Base-by-base conservation (phyloP, 2,888 invertebrate genomes). In the Hydriomena furcata region DNA sequence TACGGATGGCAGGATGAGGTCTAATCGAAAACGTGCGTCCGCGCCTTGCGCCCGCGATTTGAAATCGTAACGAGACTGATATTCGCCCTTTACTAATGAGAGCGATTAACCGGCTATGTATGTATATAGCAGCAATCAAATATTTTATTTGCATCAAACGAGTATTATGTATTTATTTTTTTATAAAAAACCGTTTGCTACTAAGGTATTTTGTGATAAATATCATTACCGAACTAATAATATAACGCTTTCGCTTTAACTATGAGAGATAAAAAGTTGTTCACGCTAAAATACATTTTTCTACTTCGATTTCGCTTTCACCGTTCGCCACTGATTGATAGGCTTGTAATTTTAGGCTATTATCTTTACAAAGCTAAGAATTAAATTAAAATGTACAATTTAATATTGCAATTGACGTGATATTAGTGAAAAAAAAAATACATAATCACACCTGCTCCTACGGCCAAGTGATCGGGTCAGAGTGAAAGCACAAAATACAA, bases 321-420 rank as follows among this genome's bases (percentile, higher is more conserved):
- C 52, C 34, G 21, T 51, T 52, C 50, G 27, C 31, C 53, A 52
- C 38, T 35, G 37, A 54, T 41, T 21, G 48, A 42, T 50, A 52
- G 38, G 36, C 46, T 54, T 43, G 30, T 45, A 50, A 47, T 28
- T 32, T 37, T 52, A 52, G 36, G 36, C 48, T 49, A 23, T 38
- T 17, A 28, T 38, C 5, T 43, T 34, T 37, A 46, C 30, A 28
- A 37, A 35, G 35, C 2, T 36, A 44, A 31, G 30, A n/a, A 17
- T 44, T 40, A 41, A 35, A 41, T 36, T 35, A 20, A 44, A 53
- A 45, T 61, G 58, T 58, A 55, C 52, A 54, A 54, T 58, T 55
- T 53, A 61, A 76, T 69, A 75, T 80, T 84, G 79, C 83, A 83
- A 83, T 81, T 74, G 72, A 76, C 75, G 89, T 89, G 89, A 88